phyloP scores from a whole-genome alignment of 2,888 invertebrate genomes.

The Falcaria lacertinaria region DNA sequence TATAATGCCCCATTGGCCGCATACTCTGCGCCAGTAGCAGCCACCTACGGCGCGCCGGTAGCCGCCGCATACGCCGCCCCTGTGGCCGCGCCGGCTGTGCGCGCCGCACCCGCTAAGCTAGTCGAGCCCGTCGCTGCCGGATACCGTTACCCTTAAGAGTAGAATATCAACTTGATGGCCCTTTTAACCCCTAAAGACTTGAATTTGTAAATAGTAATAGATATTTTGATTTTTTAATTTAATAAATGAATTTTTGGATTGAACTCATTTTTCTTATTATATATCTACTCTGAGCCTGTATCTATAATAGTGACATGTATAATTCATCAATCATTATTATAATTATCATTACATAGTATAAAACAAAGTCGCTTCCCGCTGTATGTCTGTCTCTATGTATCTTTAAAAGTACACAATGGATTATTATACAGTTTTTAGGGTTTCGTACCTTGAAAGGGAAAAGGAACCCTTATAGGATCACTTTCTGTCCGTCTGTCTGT shows the following conservation, averaged over 20 bases:
- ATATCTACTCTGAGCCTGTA: no score
- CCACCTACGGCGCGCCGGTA: slow-evolving; percentile 14
- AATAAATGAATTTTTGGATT: slow-evolving; percentile 15
- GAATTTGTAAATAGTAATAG: slow-evolving; percentile 56
- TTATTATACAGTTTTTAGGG: no score
- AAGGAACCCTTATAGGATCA: no score
- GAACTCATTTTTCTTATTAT: background rate
- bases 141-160: slow-evolving; percentile 61
- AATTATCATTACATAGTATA: no score
- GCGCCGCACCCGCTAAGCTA: slow-evolving; percentile 83
- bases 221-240: slow-evolving; percentile 34
- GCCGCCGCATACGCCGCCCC: slow-evolving; percentile 34
- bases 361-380: no score
- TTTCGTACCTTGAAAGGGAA: no score
- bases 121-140: slow-evolving; percentile 69
- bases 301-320: no score
- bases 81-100: slow-evolving; percentile 63
- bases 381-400: no score
- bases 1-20: slow-evolving; percentile 16
- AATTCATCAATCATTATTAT: no score
- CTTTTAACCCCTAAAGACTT: slow-evolving; percentile 52
- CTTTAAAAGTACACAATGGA: no score
- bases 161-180: slow-evolving; percentile 37
- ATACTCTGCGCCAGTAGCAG: slow-evolving; percentile 20
- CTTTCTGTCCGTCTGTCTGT: no score